Evolutionary conservation across 2,797 vertebrate species (phyloP), one percentile per base, ranked within the genome.

Genomic region (Orientallactaga sibirica): DNA sequence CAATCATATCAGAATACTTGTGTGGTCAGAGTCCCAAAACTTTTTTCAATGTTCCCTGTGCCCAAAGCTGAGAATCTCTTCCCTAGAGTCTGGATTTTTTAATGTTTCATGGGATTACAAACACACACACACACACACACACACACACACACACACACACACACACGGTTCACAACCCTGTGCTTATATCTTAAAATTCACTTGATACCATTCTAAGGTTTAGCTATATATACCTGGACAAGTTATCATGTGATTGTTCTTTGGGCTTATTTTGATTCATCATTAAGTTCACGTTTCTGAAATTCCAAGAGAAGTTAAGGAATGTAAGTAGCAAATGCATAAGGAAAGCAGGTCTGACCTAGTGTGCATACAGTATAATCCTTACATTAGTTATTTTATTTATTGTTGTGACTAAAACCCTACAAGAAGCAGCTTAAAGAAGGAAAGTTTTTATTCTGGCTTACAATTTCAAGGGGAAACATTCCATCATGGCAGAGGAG

Each of bases 81-180:
- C 16, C 18, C 48, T 88, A 94, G n/a, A 15, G 29, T 58, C 16
- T 20, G 75, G 73, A 0, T 62, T 92, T 81, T 86, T 64, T 15
- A 75, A 83, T 87, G 7, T 87, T 33, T 62, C 37, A 22, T 43
- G 52, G n/a, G 61, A 78, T 79, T 93, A 86, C 19, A 86, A n/a
- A n/a, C n/a, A n/a, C n/a, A n/a, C n/a, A n/a, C n/a, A 5, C 14
- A 10, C 67, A 18, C 61, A 74, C 52, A 52, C 11, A 52, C 11
- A 16, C 3, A 16, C 55, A 55, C 14, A 15, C 55, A 55, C 55
- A 55, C 55, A 55, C 11, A 12, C 14, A 55, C 55, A 55, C 11
- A 7, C 10, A 11, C 68, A 15, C 61, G 70, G 2, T 73, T 27
- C 19, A 61, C 62, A 87, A 74, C 25, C 24, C 3, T 71, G 52